A percentile compares a stretch with the other conserved stretches of the same genome.
Conservation (phyloP, 1,140 invertebrate species). For the Neodiprion virginianus region DNA sequence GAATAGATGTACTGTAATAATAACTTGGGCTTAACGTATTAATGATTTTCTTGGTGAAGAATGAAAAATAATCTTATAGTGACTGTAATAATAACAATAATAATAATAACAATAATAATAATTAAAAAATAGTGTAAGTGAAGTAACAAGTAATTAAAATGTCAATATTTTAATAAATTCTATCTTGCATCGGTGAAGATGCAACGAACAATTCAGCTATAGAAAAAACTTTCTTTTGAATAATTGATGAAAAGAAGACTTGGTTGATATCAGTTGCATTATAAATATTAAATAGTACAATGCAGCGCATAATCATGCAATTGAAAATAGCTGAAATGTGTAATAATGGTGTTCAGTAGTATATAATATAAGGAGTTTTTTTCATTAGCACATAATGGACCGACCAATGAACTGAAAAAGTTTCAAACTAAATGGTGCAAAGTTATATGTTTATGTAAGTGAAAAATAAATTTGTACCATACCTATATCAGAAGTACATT, state of each 20-base stretch:
- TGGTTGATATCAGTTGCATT: background rate
- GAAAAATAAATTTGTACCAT: background rate
- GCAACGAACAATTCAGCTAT: slow-evolving; percentile 41
- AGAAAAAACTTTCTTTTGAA: background rate
- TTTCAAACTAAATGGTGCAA: background rate
- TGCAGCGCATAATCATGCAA: slow-evolving; percentile 8
- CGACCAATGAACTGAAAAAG: background rate
- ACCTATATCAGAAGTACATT: background rate
- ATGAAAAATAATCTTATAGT: slow-evolving; percentile 39
- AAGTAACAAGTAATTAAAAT: slow-evolving; percentile 48
- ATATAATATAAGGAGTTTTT: slow-evolving; percentile 35
- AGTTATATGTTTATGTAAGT: background rate
- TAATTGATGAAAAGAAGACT: background rate
- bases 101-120: slow-evolving; percentile 17
- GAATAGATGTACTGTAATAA: slow-evolving; percentile 54
- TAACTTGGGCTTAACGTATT: slow-evolving; percentile 32
- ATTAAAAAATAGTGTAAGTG: slow-evolving; percentile 30
- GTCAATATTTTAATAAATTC: slow-evolving; percentile 54
- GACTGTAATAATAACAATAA: slow-evolving; percentile 46
- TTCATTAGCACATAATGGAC: background rate
- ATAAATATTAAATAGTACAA: background rate
- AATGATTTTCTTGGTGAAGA: slow-evolving; percentile 32
- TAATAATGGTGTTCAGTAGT: slow-evolving; percentile 43
- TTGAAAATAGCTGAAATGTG: slow-evolving; percentile 25
- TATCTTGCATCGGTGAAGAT: slow-evolving; percentile 38